These are phyloP conservation scores for Ginglymostoma cirratum DNA, from an alignment of 2,113 vertebrate genomes.

Conservation along the genomic window DNA sequence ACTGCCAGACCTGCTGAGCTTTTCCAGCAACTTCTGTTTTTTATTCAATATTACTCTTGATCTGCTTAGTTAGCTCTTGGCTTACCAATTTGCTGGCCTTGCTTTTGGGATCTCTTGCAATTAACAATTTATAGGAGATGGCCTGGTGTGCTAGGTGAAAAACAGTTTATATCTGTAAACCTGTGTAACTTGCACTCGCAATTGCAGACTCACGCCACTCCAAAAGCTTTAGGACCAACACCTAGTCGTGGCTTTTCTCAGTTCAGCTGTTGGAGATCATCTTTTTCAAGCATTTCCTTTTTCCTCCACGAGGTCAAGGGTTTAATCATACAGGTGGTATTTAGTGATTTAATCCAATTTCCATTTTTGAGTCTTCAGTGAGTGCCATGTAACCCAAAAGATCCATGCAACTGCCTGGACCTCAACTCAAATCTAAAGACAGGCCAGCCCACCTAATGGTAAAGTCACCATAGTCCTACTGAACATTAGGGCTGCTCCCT, in stretches of 20 bases:
- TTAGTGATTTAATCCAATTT: not conserved
- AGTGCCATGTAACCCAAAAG: not conserved
- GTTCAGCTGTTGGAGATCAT: not conserved
- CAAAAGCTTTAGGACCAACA: not conserved
- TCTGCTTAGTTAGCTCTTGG: not conserved
- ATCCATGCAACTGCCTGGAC: not conserved
- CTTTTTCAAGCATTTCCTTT: not conserved
- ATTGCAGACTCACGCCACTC: not conserved
- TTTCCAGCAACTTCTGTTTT: too few relatives aligned
- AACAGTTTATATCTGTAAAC: not conserved
- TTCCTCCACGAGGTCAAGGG: not conserved
- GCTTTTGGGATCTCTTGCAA: not conserved
- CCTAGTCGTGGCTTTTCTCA: not conserved
- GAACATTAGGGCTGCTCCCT: too few relatives aligned
- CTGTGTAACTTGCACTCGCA: not conserved
- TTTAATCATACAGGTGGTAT: not conserved
- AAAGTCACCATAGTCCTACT: too few relatives aligned
- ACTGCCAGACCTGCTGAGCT: too few relatives aligned
- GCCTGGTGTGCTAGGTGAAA: not conserved
- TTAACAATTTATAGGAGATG: not conserved
- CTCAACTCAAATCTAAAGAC: not conserved
- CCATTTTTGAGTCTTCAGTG: not conserved
- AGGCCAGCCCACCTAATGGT: not conserved
- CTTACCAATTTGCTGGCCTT: not conserved
- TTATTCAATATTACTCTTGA: not conserved